Conservation (phyloP, 2,113 vertebrate species). For the Pseudopodoces humilis region DNA sequence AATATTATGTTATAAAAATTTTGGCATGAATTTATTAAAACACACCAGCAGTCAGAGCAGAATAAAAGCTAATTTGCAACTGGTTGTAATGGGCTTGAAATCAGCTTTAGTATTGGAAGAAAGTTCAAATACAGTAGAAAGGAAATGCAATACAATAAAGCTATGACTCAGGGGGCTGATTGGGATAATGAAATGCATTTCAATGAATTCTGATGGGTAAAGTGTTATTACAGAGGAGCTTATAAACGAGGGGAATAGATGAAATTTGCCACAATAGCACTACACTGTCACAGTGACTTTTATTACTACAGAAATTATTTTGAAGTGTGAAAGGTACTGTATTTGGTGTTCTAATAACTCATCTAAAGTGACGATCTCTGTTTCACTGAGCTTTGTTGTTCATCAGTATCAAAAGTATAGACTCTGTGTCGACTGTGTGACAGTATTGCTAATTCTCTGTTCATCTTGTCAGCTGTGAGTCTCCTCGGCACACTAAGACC, state of each 20-base stretch:
- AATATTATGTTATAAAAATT: conserved; percentile 59
- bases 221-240: conserved; percentile 52
- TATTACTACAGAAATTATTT: conserved; percentile 30
- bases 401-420: background rate
- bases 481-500: background rate
- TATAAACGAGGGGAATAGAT: conserved; percentile 37
- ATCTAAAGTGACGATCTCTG: background rate
- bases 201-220: conserved; percentile 55
- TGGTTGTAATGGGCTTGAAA: conserved; percentile 53
- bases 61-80: conserved; percentile 67
- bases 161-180: conserved; percentile 52
- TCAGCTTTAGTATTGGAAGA: conserved; percentile 55
- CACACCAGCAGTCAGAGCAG: conserved; percentile 33
- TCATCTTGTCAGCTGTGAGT: background rate
- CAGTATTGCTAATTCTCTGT: background rate
- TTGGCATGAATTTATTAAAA: conserved; percentile 66
- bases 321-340: background rate
- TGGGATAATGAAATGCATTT: conserved; percentile 69
- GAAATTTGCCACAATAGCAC: conserved; percentile 28
- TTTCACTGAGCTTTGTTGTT: conserved; percentile 1
- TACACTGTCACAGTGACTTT: conserved; percentile 22
- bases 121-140: conserved; percentile 65
- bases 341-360: background rate
- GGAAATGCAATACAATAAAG: conserved; percentile 62
- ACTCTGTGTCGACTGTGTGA: background rate